Percentiles rank a stretch among this genome's conserved stretches.
phyloP scores from a whole-genome alignment of 2,888 invertebrate genomes.

The Saturnia japonica region DNA sequence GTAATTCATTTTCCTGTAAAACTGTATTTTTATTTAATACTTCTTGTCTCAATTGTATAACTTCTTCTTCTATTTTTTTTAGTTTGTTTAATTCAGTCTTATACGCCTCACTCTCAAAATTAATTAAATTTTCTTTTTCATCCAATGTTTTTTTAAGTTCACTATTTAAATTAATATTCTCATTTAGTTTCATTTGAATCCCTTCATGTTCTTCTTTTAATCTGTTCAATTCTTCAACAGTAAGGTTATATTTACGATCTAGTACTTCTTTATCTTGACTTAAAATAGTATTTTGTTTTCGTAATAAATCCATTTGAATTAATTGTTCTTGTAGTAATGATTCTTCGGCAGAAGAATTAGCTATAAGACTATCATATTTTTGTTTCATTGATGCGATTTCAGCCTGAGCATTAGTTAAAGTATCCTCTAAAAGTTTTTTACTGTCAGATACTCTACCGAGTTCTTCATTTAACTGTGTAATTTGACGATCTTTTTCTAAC shows the following conservation, averaged over 20 bases:
- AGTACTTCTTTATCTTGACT: slow-evolving; percentile 61
- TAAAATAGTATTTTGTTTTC: slow-evolving; percentile 57
- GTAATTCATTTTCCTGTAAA: slow-evolving; percentile 57
- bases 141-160: slow-evolving; percentile 54
- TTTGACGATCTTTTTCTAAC: slow-evolving; percentile 75
- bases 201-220: slow-evolving; percentile 55
- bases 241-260: slow-evolving; percentile 57
- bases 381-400: slow-evolving; percentile 67
- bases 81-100: slow-evolving; percentile 54
- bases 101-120: slow-evolving; percentile 53
- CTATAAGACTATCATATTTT: slow-evolving; percentile 67
- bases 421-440: slow-evolving; percentile 75
- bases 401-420: slow-evolving; percentile 60
- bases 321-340: slow-evolving; percentile 66
- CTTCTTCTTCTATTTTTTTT: slow-evolving; percentile 55
- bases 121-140: slow-evolving; percentile 63
- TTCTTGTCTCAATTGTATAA: slow-evolving; percentile 53
- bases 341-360: slow-evolving; percentile 71
- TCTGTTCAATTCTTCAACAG: slow-evolving; percentile 49
- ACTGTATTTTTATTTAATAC: slow-evolving; percentile 48
- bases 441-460: slow-evolving; percentile 61
- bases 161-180: slow-evolving; percentile 44
- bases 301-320: slow-evolving; percentile 58
- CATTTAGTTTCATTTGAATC: slow-evolving; percentile 51
- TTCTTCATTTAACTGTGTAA: slow-evolving; percentile 63